Percentiles rank a stretch among this genome's conserved stretches.
Conservation (phyloP, 1,140 invertebrate species). For the Gryllus bimaculatus region DNA sequence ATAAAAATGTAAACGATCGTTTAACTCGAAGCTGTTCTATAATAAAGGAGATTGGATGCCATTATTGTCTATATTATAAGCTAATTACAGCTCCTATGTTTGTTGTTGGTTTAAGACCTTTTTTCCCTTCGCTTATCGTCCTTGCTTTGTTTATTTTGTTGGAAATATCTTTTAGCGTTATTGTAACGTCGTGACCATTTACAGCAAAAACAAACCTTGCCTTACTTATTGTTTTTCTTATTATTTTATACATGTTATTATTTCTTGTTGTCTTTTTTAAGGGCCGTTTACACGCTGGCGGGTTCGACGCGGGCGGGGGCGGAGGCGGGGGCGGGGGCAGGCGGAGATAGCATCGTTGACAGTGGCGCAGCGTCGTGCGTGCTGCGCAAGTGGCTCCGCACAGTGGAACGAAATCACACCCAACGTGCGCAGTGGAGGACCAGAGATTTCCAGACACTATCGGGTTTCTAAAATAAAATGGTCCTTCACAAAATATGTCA, state of each 20-base stretch:
- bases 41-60: constrained; percentile 4
- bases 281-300: background rate
- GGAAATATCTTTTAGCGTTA: constrained; percentile 5
- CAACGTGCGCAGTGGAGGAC: too few relatives aligned
- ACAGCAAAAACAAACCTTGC: background rate
- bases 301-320: background rate
- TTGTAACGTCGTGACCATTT: background rate
- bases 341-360: too few relatives aligned
- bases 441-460: too few relatives aligned
- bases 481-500: too few relatives aligned
- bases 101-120: background rate
- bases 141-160: background rate
- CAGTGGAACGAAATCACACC: too few relatives aligned
- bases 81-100: constrained; percentile 4
- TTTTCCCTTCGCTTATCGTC: background rate
- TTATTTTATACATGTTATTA: constrained; percentile 6
- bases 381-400: too few relatives aligned
- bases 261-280: background rate
- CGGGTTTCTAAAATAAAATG: too few relatives aligned
- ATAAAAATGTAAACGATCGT: background rate
- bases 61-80: background rate
- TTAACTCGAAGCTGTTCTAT: constrained; percentile 4
- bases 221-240: background rate
- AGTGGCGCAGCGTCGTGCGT: too few relatives aligned
- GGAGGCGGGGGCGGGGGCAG: too few relatives aligned